Evolutionary conservation across 2,113 vertebrate species (phyloP).

Genomic region (Channa argus): DNA sequence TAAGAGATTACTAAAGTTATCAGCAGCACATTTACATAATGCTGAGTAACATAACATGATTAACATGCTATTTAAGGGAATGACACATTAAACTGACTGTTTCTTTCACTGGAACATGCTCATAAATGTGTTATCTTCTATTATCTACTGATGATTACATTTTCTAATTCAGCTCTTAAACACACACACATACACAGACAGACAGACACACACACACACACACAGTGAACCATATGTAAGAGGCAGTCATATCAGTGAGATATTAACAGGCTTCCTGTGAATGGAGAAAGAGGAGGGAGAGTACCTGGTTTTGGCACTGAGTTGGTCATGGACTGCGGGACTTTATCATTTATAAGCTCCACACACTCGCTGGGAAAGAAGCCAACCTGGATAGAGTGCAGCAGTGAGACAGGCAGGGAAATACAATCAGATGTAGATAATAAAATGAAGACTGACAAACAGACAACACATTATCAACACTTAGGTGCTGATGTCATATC

Average conservation of each 20-base stretch:
- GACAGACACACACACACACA: slow-evolving; percentile 10
- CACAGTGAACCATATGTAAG: slow-evolving; percentile 2
- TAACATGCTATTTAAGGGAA: slow-evolving; percentile 23
- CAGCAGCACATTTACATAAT: slow-evolving; percentile 48
- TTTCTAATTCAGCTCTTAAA: background rate
- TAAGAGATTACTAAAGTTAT: slow-evolving; percentile 39
- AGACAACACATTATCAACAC: background rate
- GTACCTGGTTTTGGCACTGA: slow-evolving; percentile 97
- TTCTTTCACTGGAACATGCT: slow-evolving; percentile 24
- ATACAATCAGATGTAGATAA: slow-evolving; percentile 23
- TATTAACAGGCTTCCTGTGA: slow-evolving; percentile 15
- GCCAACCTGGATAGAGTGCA: slow-evolving; percentile 86
- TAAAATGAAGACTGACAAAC: slow-evolving; percentile 5
- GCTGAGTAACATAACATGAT: slow-evolving; percentile 42
- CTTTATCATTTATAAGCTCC: slow-evolving; percentile 98
- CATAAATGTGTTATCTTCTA: background rate
- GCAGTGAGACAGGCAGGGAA: slow-evolving; percentile 31
- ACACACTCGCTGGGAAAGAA: slow-evolving; percentile 99
- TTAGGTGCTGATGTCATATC: background rate
- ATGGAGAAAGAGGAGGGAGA: slow-evolving; percentile 13
- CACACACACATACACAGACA: background rate
- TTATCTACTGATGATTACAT: background rate
- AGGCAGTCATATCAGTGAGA: slow-evolving; percentile 1
- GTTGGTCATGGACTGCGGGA: slow-evolving; percentile 97
- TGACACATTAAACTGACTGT: slow-evolving; percentile 25